Percentiles rank a stretch among this genome's conserved stretches.
phyloP scores from a whole-genome alignment of 2,113 vertebrate genomes.

The Paedocypris sp. region DNA sequence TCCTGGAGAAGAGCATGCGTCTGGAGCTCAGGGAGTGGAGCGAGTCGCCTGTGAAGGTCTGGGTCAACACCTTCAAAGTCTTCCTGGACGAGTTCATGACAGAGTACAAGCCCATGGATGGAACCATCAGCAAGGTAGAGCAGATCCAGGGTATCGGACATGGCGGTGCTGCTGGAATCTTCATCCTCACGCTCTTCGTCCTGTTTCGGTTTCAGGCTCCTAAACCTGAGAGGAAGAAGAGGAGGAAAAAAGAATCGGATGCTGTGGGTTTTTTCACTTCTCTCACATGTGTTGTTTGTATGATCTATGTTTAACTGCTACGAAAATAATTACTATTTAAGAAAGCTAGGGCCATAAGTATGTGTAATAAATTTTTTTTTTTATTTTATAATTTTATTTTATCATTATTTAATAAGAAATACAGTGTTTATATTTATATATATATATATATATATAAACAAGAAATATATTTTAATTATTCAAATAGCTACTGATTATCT shows the following conservation, averaged over 20 bases:
- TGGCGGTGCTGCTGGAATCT: not conserved
- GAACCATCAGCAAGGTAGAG: constrained; percentile 68
- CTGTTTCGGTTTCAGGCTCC: constrained; percentile 51
- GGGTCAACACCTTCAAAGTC: constrained; percentile 97
- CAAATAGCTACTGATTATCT: too few species aligned
- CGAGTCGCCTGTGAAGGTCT: constrained; percentile 91
- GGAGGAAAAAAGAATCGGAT: constrained; percentile 89
- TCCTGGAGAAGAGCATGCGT: constrained; percentile 93
- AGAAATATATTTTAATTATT: too few species aligned
- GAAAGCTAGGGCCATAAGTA: too few species aligned
- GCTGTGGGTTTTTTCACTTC: constrained; percentile 64
- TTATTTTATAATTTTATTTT: too few species aligned
- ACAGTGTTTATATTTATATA: too few species aligned
- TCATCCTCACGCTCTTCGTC: not conserved
- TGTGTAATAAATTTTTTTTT: too few species aligned
- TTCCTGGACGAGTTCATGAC: constrained; percentile 97
- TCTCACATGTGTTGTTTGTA: too few species aligned
- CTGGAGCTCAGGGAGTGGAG: constrained; percentile 89
- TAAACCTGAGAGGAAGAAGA: constrained; percentile 90
- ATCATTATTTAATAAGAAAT: too few species aligned
- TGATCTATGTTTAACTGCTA: too few species aligned
- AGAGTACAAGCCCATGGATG: constrained; percentile 80
- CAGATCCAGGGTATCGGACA: not conserved
- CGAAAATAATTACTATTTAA: too few species aligned
- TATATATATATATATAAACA: too few species aligned